A percentile compares a stretch with the other conserved stretches of the same genome.
Evolutionary conservation across 2,888 invertebrate genomes (phyloP).

Genomic region (Drosophila infuscata): DNA sequence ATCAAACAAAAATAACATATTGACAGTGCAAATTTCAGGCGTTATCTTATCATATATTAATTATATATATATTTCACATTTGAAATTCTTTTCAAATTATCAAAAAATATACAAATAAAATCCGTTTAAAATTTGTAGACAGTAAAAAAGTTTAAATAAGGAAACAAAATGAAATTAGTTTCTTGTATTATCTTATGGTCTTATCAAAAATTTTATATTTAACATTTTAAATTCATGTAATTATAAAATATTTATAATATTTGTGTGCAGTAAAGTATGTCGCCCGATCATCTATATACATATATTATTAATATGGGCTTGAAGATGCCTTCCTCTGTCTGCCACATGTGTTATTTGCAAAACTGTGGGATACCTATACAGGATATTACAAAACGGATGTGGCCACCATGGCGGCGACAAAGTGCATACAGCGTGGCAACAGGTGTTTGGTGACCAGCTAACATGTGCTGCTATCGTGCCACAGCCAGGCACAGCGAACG

Average conservation of each 20-base stretch:
- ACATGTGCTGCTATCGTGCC: constrained; percentile 17
- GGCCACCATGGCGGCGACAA: constrained; percentile 35
- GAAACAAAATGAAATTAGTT: neutral
- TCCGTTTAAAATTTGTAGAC: neutral
- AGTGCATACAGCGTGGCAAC: constrained; percentile 59
- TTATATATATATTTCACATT: neutral
- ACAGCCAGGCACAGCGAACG: constrained; percentile 3
- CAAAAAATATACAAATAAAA: neutral
- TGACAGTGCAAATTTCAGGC: neutral
- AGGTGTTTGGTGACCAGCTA: constrained; percentile 54
- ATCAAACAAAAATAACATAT: neutral
- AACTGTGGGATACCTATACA: neutral
- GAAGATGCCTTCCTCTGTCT: neutral
- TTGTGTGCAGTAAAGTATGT: neutral
- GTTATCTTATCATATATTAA: neutral
- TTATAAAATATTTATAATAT: neutral
- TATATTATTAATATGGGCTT: neutral
- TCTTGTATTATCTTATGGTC: neutral
- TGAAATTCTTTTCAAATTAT: neutral
- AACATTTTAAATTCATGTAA: neutral
- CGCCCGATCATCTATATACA: neutral
- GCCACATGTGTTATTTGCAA: neutral
- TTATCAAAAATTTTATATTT: neutral
- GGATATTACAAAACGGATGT: constrained; percentile 48
- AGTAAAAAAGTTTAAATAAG: neutral